These are phyloP conservation scores for Luffia ferchaultella DNA, from an alignment of 2,888 invertebrate species.

Conservation along the genomic window DNA sequence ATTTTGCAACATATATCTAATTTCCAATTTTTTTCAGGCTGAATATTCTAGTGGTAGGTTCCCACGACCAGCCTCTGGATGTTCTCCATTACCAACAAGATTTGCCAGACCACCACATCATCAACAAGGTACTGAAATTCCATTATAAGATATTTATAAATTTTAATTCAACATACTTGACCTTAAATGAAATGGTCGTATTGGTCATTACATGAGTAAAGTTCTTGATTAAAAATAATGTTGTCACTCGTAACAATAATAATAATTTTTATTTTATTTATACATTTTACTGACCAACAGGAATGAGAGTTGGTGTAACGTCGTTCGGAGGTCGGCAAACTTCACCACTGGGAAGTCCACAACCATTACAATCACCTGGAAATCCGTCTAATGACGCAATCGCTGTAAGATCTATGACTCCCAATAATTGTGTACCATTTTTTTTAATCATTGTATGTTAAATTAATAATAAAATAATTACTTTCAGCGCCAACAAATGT, in stretches of 20 bases:
- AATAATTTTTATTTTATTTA: not conserved
- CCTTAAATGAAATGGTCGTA: too few species aligned
- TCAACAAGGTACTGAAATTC: constrained; percentile 45
- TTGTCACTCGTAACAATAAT: not conserved
- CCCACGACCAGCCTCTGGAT: constrained; percentile 49
- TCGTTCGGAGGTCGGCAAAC: constrained; percentile 52
- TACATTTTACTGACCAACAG: constrained; percentile 21
- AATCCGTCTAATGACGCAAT: constrained; percentile 44
- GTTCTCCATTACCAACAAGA: constrained; percentile 47
- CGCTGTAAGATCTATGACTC: constrained; percentile 31
- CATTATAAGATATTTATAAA: not conserved
- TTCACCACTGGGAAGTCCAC: constrained; percentile 57
- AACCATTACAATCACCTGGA: constrained; percentile 57
- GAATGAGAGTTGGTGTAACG: constrained; percentile 55
- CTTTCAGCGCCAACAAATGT: constrained; percentile 49
- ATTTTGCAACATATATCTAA: not conserved
- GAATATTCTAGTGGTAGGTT: constrained; percentile 47
- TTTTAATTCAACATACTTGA: too few species aligned
- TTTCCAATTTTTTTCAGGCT: constrained; percentile 22
- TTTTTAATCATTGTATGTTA: not conserved
- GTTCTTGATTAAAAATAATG: too few species aligned
- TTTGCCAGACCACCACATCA: constrained; percentile 56
- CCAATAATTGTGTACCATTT: not conserved
- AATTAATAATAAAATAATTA: not conserved
- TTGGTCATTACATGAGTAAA: too few species aligned